phyloP scores from a whole-genome alignment of 2,797 vertebrate species.

The Australoheros facetus region DNA sequence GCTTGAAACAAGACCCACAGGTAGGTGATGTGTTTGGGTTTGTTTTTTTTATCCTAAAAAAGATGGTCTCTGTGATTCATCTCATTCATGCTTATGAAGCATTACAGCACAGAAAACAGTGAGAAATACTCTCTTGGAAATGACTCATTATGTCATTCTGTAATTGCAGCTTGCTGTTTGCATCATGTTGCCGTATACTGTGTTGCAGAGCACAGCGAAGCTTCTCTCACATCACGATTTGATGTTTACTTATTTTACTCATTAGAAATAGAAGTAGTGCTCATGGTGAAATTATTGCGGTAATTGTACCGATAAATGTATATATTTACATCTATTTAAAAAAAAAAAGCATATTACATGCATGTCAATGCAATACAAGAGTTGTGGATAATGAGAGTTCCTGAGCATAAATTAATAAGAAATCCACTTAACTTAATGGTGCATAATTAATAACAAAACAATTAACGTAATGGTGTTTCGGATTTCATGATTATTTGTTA shows the following conservation, averaged over 20 bases:
- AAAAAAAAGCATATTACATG: not conserved
- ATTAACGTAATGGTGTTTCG: conserved; percentile 35
- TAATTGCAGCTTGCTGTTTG: conserved; percentile 9
- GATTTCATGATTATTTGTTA: conserved; percentile 1
- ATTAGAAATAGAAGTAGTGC: not conserved
- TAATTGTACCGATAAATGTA: not conserved
- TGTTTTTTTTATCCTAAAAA: not conserved
- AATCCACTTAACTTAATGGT: conserved; percentile 30
- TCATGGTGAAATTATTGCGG: not conserved
- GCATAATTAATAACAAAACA: conserved; percentile 35
- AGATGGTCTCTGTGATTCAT: not conserved
- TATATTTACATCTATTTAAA: not conserved
- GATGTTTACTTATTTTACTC: not conserved
- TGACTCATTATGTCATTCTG: not conserved
- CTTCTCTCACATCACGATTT: not conserved
- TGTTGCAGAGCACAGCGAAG: not conserved
- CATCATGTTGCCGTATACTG: not conserved
- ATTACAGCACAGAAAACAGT: not conserved
- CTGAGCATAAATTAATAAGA: conserved; percentile 21
- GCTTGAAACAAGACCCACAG: not conserved
- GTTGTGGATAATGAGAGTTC: not conserved
- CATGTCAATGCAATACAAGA: not conserved
- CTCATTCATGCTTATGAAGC: not conserved
- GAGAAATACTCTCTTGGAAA: not conserved
- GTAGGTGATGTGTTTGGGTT: not conserved